Percentiles rank a stretch among this genome's conserved stretches.
phyloP scores from a whole-genome alignment of 1,140 invertebrate genomes.

The Atta cephalotes region DNA sequence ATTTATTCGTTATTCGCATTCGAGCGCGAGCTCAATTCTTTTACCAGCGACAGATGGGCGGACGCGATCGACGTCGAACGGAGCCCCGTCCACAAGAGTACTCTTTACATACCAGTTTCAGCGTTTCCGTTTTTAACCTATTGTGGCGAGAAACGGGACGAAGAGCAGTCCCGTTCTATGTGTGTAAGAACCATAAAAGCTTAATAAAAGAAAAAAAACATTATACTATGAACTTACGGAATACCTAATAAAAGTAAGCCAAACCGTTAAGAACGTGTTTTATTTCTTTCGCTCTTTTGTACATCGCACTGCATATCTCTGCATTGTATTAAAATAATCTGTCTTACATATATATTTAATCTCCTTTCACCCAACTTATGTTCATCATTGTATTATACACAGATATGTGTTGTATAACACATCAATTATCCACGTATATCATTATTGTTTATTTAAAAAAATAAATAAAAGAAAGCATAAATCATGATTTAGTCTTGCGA shows the following conservation, averaged over 20 bases:
- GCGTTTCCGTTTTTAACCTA: slow-evolving; percentile 80
- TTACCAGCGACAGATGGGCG: background rate
- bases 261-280: slow-evolving; percentile 81
- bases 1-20: slow-evolving; percentile 8
- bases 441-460: background rate
- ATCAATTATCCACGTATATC: too few species aligned
- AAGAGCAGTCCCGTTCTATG: slow-evolving; percentile 83
- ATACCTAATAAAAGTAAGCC: slow-evolving; percentile 87
- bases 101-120: slow-evolving; percentile 75
- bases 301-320: too few species aligned
- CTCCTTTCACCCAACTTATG: background rate
- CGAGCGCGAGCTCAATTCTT: background rate
- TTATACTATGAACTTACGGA: slow-evolving; percentile 86
- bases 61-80: slow-evolving; percentile 34
- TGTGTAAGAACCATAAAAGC: slow-evolving; percentile 86
- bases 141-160: slow-evolving; percentile 79
- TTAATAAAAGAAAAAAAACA: slow-evolving; percentile 86
- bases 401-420: too few species aligned
- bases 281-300: slow-evolving; percentile 29
- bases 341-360: background rate
- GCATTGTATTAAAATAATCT: slow-evolving; percentile 1
- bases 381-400: background rate
- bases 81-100: slow-evolving; percentile 64
- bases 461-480: background rate
- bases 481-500: background rate